Conservation (phyloP, 2,888 invertebrate species). For the Volucella bombylans region DNA sequence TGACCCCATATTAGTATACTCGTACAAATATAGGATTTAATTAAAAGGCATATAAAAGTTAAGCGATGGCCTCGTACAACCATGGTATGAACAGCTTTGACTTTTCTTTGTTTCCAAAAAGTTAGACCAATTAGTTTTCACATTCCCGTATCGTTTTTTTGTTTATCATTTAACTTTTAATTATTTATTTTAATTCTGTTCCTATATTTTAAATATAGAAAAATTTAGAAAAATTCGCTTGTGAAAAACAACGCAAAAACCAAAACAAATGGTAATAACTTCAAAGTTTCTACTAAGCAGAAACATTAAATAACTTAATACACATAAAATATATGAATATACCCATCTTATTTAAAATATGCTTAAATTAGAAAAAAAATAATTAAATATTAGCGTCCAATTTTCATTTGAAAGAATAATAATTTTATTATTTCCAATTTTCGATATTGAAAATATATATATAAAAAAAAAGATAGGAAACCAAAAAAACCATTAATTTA, state of each 20-base stretch:
- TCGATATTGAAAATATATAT: constrained; percentile 51
- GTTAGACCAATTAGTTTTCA: no score
- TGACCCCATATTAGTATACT: no score
- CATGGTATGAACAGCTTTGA: no score
- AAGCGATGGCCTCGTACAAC: no score
- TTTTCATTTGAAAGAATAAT: constrained; percentile 31
- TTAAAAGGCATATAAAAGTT: no score
- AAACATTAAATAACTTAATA: constrained; percentile 46
- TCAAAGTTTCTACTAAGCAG: constrained; percentile 60
- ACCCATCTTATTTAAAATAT: constrained; percentile 60
- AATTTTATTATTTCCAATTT: constrained; percentile 48
- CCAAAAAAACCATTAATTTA: constrained; percentile 58
- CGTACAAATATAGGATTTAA: no score
- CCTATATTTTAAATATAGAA: not conserved
- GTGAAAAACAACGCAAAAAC: not conserved
- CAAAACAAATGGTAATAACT: constrained; percentile 11
- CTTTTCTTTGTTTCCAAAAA: no score
- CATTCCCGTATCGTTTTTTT: no score
- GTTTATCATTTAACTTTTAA: not conserved
- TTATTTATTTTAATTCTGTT: not conserved
- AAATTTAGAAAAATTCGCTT: constrained; percentile 28
- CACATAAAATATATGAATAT: constrained; percentile 51
- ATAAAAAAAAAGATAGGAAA: no score
- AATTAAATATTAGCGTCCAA: constrained; percentile 61
- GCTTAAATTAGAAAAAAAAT: constrained; percentile 56